phyloP scores from a whole-genome alignment of 2,888 invertebrate species.

The Peribatodes rhomboidaria region DNA sequence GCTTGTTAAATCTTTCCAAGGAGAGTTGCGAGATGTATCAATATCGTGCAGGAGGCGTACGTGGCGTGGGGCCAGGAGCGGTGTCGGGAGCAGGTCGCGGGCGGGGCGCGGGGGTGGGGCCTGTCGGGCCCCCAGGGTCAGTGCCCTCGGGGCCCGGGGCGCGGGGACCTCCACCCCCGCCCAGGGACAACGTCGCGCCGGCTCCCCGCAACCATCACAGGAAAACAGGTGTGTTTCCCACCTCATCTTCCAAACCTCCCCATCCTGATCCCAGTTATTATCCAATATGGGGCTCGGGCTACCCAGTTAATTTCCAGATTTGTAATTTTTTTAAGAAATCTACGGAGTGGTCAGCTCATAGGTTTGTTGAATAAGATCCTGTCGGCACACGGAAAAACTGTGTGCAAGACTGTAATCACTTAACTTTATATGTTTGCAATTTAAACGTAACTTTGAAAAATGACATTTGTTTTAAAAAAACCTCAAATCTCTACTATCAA shows the following conservation, averaged over 20 bases:
- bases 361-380: slow-evolving; percentile 33
- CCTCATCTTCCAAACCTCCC: slow-evolving; percentile 30
- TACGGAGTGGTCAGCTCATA: slow-evolving; percentile 56
- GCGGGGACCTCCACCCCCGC: slow-evolving; percentile 95
- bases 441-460: too few relatives aligned
- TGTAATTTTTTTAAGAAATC: slow-evolving; percentile 50
- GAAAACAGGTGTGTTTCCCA: slow-evolving; percentile 77
- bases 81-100: slow-evolving; percentile 55
- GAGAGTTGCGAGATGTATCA: slow-evolving; percentile 19
- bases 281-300: slow-evolving; percentile 11
- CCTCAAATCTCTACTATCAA: background rate
- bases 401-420: too few relatives aligned
- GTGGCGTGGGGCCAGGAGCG: slow-evolving; percentile 58
- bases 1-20: background rate
- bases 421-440: too few relatives aligned
- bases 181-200: slow-evolving; percentile 89
- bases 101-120: slow-evolving; percentile 59
- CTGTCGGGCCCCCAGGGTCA: slow-evolving; percentile 58
- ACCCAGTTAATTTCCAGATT: slow-evolving; percentile 42
- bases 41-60: slow-evolving; percentile 49
- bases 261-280: slow-evolving; percentile 28
- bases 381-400: too few relatives aligned
- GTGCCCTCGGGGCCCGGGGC: slow-evolving; percentile 90
- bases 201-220: slow-evolving; percentile 78
- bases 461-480: too few relatives aligned